Evolutionary conservation across 2,113 vertebrate species (phyloP), one percentile per base, ranked within the genome.

Genomic region (Scalopus aquaticus): DNA sequence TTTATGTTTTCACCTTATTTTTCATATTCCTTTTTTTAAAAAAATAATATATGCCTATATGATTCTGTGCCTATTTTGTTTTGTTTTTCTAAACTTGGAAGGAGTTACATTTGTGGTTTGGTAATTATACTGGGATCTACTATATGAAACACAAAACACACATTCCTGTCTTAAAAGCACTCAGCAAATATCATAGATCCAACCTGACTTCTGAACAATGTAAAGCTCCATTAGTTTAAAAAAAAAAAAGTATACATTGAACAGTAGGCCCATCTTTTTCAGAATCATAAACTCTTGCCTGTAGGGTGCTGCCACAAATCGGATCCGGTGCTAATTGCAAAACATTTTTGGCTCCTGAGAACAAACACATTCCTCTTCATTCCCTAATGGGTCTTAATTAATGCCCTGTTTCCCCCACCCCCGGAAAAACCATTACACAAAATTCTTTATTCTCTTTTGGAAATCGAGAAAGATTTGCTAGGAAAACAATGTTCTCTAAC

Each of bases 191-290:
- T 80, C 77, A 90, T 4, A 65, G 58, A 64, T 67, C 46, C 3
- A 44, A 42, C 22, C 44, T 95, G n/a, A 70, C 88, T 95, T 82
- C 49, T 92, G 85, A 90, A 87, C 58, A 91, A 95, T 60, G 79
- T 44, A 86, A 95, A 81, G 76, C 35, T 96, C 62, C 35, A 30
- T 6, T 72, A 51, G 28, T 4, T 82, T 70, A 6, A 19, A 70
- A 96, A 15, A 94, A 94, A 94, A 95, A 94, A 95, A 94, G 22
- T 93, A 28, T 60, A 42, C 88, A 94, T 85, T 87, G 37, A 80
- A 24, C 58, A 64, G 64, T 10, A 26, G 24, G 12, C 49, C 32
- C 64, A 87, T 88, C 54, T 78, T 88, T 86, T 70, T 83, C 65
- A 70, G 37, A 90, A 97, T 95, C 79, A 73, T 58, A 78, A 70